Conservation (phyloP, 1,140 invertebrate genomes). For the Diorhabda sublineata region DNA sequence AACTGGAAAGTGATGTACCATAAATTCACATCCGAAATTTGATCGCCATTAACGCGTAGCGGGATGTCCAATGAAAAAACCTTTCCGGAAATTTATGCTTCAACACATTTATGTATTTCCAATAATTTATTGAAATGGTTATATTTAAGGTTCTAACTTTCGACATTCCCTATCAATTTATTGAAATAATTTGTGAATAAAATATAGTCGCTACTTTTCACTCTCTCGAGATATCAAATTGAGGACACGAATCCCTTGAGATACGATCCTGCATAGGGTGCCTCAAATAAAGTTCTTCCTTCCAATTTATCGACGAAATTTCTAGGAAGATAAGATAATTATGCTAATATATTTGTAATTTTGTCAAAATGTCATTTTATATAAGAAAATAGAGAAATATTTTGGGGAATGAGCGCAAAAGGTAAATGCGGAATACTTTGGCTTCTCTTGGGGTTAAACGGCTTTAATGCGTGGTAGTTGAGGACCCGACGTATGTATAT, state of each 20-base stretch:
- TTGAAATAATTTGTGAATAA: background rate
- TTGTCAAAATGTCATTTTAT: slow-evolving; percentile 1
- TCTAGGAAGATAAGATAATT: background rate
- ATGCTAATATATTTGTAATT: slow-evolving; percentile 1
- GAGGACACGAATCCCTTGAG: background rate
- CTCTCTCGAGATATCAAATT: background rate
- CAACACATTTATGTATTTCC: no score
- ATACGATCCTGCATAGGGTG: background rate
- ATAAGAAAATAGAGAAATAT: background rate
- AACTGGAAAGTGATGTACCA: no score
- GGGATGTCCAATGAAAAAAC: no score
- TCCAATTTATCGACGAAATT: slow-evolving; percentile 2
- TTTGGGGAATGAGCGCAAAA: background rate
- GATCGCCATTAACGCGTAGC: no score
- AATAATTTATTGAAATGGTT: no score
- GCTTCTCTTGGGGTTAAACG: no score
- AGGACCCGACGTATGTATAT: no score
- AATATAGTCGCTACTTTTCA: background rate
- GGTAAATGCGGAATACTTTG: background rate
- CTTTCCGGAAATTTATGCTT: no score
- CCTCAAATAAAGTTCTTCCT: background rate
- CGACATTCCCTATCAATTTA: background rate
- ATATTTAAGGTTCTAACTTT: background rate
- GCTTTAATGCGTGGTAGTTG: no score
- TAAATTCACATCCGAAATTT: no score